Base-by-base conservation (phyloP, 2,888 invertebrate species). In the Pasiphila rectangulata region DNA sequence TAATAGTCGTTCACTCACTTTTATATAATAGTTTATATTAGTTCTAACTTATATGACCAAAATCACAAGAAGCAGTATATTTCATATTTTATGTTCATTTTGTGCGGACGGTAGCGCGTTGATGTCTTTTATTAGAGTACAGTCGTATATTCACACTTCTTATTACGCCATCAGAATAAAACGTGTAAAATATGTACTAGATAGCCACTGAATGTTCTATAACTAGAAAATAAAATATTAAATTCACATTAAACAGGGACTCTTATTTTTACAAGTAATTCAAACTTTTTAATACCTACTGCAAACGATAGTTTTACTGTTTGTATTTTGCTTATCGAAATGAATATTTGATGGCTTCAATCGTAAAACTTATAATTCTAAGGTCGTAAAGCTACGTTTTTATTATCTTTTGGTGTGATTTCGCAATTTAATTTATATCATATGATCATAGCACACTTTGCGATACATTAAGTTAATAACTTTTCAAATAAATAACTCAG, bases 51-150 rank as follows among this genome's bases (percentile, higher is more conserved):
- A n/a, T n/a, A n/a, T 6, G 13, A 12, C 25, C 24, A n/a, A 17
- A 30, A 17, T 15, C 5, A n/a, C n/a, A 30, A n/a, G 17, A 19
- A 6, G 30, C 9, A 19, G 16, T 17, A 20, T 20, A 3, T 17
- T 25, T 24, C 13, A 19, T 15, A 25, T 12, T 34, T 25, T 32
- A 10, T 7, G n/a, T 41, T 30, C 1, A 12, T 21, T 40, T 24
- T 5, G 20, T 15, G 32, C 13, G 9, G 10, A n/a, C 16, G 23
- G 43, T 27, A 41, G 48, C 57, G 52, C 57, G 54, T 57, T 57
- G 44, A 54, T 40, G 36, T 54, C 57, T 54, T 54, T 51, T 48
- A 30, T 27, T 35, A 34, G 48, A 13, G 20, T n/a, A 20, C 13
- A 30, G 16, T 16, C 4, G 13, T 16, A 30, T 7, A 13, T 7